Evolutionary conservation across 2,113 vertebrate species (phyloP), one percentile per base, ranked within the genome.

Genomic region (Dicaeum eximium): DNA sequence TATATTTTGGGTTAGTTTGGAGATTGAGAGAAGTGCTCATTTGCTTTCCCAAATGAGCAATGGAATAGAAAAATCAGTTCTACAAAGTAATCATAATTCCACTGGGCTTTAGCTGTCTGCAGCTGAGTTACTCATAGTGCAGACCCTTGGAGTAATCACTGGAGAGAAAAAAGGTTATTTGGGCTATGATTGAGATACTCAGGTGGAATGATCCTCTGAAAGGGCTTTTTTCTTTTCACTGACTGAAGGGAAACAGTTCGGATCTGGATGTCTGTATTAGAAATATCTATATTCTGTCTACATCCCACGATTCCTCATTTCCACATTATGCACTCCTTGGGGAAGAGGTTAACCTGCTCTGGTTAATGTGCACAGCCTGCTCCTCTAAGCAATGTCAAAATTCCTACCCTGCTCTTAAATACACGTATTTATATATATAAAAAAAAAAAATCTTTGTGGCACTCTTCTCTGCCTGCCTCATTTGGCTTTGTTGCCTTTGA

Each of bases 311-410:
- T 61, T 80, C 12, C 31, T 71, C 8, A 28, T 67, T 90, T 71
- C 17, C 37, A 51, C 27, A 24, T 20, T 13, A 28, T 23, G 42
- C 31, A 28, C 5, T 30, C 25, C 13, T 42, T 31, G 33, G 15
- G 23, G 72, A 74, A 70, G 45, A 62, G 11, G 1, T 80, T 58
- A n/a, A 51, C 24, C 19, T 73, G 16, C 51, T 56, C 47, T 54
- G 72, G 58, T 24, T 1, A 75, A 25, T 0, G 1, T 25, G 6
- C 15, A 18, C 24, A 71, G 23, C 2, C 20, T 67, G 24, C 5
- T 72, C 11, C 50, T 80, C 35, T 65, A 58, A 80, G 45, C 9
- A 73, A 33, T 13, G 21, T 27, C 15, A 45, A 6, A 44, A 35
- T 64, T 71, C 44, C 23, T 44, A 6, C 7, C 12, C 7, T 80